Conservation (phyloP, 2,888 invertebrate species). For the Xanthia icteritia region DNA sequence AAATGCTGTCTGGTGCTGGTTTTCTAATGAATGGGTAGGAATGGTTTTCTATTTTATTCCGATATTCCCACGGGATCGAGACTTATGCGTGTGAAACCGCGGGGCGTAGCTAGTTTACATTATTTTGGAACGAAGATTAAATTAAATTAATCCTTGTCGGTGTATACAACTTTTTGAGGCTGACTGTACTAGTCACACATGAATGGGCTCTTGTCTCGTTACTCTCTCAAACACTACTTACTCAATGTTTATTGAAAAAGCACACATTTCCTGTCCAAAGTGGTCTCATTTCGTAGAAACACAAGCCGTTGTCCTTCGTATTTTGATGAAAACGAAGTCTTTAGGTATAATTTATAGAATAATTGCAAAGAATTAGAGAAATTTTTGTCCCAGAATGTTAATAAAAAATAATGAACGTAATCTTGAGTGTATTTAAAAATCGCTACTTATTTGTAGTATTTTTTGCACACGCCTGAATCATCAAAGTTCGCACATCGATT, state of each 20-base stretch:
- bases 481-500: neutral
- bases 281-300: conserved; percentile 12
- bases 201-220: conserved; percentile 22
- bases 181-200: neutral
- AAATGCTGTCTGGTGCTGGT: no score
- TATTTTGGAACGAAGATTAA: neutral
- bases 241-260: conserved; percentile 49
- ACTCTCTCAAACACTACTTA: conserved; percentile 16
- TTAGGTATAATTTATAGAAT: neutral
- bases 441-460: neutral
- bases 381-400: neutral
- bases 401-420: neutral
- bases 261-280: conserved; percentile 42
- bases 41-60: no score
- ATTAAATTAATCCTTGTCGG: neutral
- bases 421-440: neutral
- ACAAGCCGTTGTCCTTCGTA: conserved; percentile 13
- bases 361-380: neutral
- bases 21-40: no score
- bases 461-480: neutral
- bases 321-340: neutral
- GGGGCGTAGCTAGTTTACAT: no score
- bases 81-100: no score
- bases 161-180: neutral
- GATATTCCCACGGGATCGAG: no score